Evolutionary conservation across 64 coral and sea anemone genomes (phyloP), one percentile per base, ranked within the genome.

Genomic region (Stichodactyla helianthus): DNA sequence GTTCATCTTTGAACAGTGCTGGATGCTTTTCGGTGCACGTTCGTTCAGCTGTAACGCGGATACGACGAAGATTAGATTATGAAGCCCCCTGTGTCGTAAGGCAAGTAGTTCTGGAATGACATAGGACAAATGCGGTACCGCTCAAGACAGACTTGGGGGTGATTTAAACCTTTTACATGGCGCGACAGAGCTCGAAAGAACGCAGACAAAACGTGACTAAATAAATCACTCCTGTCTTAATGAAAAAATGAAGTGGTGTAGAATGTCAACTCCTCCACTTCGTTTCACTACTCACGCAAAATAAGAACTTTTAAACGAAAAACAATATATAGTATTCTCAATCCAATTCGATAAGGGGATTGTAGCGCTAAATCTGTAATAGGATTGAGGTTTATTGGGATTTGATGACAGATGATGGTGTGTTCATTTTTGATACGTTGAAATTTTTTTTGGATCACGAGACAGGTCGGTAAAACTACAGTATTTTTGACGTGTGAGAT

Each of bases 61-160:
- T 13, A 8, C 25, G 26, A 15, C 68, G 10, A 74, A 23, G 62
- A 65, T 17, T 35, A n/a, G n/a, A 22, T 18, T 26, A 28, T 71
- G 65, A 28, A 71, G 23, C 65, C 62, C 65, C 27, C 7, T 22
- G 20, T n/a, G 5, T 74, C 23, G 10, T 2, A 20, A 65, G 20
- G 65, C 78, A 81, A 52, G 78, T 81, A 81, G n/a, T 81, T 81
- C 52, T 81, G 78, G 78, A 81, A 81, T 81, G 78, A 13, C 26
- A 20, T n/a, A 52, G 78, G 27, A 74, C 25, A 74, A 74, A 74
- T 31, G 78, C 78, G 78, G 77, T 28, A 79, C 6, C 44, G 28
- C 50, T 79, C 35, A 77, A 77, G 22, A 79, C 77, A 79, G 77
- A 50, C 77, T 81, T 81, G 78, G 78, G 77, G 78, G 78, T 81